Evolutionary conservation across 2,113 vertebrate genomes (phyloP).

Genomic region (Grus americana): DNA sequence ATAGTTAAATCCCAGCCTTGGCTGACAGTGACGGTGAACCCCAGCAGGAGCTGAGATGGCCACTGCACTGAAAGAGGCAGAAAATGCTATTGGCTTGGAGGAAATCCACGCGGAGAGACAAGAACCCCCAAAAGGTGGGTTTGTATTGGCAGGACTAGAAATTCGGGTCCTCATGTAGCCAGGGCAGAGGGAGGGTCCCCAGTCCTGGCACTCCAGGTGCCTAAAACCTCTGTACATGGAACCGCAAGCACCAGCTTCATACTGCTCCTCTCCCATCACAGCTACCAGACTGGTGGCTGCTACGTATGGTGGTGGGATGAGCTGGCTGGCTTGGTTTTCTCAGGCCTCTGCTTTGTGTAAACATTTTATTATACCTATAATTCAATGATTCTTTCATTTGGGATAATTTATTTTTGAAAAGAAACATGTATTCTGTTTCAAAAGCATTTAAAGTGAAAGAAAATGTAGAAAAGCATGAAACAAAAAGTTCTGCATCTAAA

Average conservation of each 20-base stretch:
- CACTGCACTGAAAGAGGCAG: background rate
- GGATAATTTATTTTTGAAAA: background rate
- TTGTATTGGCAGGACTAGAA: background rate
- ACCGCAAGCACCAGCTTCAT: background rate
- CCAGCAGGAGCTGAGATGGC: conserved; percentile 48
- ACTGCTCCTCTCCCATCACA: background rate
- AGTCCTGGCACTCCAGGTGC: background rate
- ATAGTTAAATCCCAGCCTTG: background rate
- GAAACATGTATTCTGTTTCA: background rate
- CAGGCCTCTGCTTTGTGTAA: background rate
- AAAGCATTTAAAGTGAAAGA: background rate
- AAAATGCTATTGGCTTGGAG: conserved; percentile 50
- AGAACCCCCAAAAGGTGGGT: conserved; percentile 61
- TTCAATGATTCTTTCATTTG: background rate
- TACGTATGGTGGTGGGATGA: background rate
- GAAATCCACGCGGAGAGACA: conserved; percentile 22
- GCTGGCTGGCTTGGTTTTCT: background rate
- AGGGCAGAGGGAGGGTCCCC: background rate
- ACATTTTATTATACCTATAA: background rate
- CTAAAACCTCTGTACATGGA: background rate
- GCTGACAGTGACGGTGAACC: background rate
- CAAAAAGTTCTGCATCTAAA: background rate
- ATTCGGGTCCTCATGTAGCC: background rate
- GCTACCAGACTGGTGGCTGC: background rate
- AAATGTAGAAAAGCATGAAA: background rate